Base-by-base conservation (phyloP, 2,113 vertebrate genomes). In the Sphaerodactylus townsendi region DNA sequence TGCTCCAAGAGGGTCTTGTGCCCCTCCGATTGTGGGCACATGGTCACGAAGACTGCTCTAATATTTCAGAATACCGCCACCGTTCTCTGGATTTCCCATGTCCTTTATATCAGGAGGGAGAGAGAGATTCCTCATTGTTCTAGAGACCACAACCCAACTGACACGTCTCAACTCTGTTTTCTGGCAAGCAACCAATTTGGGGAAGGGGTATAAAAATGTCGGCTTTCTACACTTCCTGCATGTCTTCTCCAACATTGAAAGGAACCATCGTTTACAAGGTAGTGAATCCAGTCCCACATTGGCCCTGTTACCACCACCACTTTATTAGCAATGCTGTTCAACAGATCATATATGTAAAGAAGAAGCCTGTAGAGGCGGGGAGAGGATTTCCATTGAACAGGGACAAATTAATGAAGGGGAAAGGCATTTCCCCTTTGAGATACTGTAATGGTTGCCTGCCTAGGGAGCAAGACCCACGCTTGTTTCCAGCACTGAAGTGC, bases 401-500 rank as follows among this genome's bases (percentile, higher is more conserved):
- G 68, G 66, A 44, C 30, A 78, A 71, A 84, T 78, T 44, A 78
- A 78, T 44, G 68, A 21, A 7, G 50, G 59, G 19, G 53, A 69
- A n/a, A 62, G 66, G 68, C 68, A 28, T 72, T 39, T 39, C 37
- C 79, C 79, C 44, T 71, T 68, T 21, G 35, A n/a, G 33, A 65
- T 8, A 68, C 37, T 39, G 62, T 50, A 75, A 71, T 4, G 21
- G 50, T 46, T 23, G 53, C 83, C 83, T 17, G 78, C 66, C 83
- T 48, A 53, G 86, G 78, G 75, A 7, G 0, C 17, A 28, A 77
- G 86, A 85, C 56, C 88, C 0, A 2, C 88, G 90, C 91, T 92
- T 86, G 10, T 90, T 92, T 86, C 85, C 0, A 17, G 70, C 86
- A 87, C 83, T 90, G 91, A 91, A 87, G 81, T 3, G 1, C 83